Evolutionary conservation across 2,888 invertebrate species (phyloP).

Genomic region (Clepsis dumicolana): DNA sequence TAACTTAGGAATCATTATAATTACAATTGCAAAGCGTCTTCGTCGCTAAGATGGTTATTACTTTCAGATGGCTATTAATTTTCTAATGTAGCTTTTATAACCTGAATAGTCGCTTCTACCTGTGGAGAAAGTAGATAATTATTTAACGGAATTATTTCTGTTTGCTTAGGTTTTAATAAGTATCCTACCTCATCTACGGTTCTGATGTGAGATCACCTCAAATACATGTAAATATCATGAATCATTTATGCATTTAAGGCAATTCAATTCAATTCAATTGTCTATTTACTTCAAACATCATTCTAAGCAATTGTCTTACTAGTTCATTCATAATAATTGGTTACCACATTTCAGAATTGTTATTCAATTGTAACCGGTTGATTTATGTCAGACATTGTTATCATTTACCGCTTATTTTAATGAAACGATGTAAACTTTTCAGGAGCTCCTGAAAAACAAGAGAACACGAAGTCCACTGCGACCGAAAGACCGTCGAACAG

Average conservation of each 20-base stretch:
- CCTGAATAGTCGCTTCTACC: background rate
- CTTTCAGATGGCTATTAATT: background rate
- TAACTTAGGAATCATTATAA: background rate
- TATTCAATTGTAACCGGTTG: background rate
- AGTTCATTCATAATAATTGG: background rate
- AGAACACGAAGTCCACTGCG: slow-evolving; percentile 63
- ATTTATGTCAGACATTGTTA: background rate
- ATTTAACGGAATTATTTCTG: background rate
- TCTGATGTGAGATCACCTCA: slow-evolving; percentile 2
- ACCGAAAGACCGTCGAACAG: slow-evolving; percentile 66
- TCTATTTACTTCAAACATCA: background rate
- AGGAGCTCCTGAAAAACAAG: slow-evolving; percentile 69
- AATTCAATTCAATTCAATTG: slow-evolving; percentile 17
- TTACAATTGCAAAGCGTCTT: background rate
- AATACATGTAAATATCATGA: slow-evolving; percentile 12
- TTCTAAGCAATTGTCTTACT: background rate
- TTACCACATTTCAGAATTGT: slow-evolving; percentile 6
- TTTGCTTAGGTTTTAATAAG: too few relatives aligned
- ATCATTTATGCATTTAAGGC: slow-evolving; percentile 14
- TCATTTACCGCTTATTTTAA: background rate
- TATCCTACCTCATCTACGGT: too few relatives aligned
- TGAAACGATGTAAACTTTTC: slow-evolving; percentile 44
- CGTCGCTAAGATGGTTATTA: background rate
- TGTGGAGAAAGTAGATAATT: too few relatives aligned
- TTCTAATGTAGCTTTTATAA: background rate